A percentile compares a stretch with the other conserved stretches of the same genome.
These are phyloP conservation scores for Trinectes maculatus DNA, from an alignment of 2,113 vertebrate genomes.

Conservation along the genomic window DNA sequence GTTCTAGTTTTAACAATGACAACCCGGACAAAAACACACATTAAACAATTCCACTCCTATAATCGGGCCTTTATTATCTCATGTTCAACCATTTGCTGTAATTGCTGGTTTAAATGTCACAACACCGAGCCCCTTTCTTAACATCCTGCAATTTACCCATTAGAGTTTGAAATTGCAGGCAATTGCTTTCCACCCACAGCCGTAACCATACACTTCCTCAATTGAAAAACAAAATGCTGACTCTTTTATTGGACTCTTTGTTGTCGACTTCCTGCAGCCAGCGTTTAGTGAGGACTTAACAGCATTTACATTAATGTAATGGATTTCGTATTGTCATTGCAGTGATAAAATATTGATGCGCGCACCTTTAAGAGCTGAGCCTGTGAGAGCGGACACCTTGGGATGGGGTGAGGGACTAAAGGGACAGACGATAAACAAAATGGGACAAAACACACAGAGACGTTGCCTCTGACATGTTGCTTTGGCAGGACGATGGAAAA, in stretches of 20 bases:
- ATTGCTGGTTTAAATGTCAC: constrained; percentile 53
- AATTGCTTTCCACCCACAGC: constrained; percentile 46
- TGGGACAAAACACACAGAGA: constrained; percentile 31
- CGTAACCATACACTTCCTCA: constrained; percentile 27
- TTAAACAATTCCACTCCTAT: constrained; percentile 32
- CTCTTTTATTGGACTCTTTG: not conserved
- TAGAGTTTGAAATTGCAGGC: constrained; percentile 57
- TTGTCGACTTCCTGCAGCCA: constrained; percentile 26
- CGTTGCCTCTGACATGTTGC: constrained; percentile 40
- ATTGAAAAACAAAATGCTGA: not conserved
- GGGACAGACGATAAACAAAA: constrained; percentile 57
- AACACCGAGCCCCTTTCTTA: constrained; percentile 31
- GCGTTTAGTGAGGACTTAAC: constrained; percentile 25
- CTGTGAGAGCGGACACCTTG: constrained; percentile 54
- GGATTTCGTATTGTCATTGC: constrained; percentile 36
- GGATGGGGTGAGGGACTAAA: constrained; percentile 44
- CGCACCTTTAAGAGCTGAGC: constrained; percentile 65
- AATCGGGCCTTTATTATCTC: constrained; percentile 30
- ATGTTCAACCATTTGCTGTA: constrained; percentile 45
- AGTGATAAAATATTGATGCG: constrained; percentile 44
- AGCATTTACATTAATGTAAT: constrained; percentile 37
- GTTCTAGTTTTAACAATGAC: constrained; percentile 28
- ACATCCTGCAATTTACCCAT: constrained; percentile 70
- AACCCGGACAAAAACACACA: constrained; percentile 6
- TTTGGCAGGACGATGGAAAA: constrained; percentile 24